phyloP scores from a whole-genome alignment of 2,888 invertebrate species.

The Thyatira batis region DNA sequence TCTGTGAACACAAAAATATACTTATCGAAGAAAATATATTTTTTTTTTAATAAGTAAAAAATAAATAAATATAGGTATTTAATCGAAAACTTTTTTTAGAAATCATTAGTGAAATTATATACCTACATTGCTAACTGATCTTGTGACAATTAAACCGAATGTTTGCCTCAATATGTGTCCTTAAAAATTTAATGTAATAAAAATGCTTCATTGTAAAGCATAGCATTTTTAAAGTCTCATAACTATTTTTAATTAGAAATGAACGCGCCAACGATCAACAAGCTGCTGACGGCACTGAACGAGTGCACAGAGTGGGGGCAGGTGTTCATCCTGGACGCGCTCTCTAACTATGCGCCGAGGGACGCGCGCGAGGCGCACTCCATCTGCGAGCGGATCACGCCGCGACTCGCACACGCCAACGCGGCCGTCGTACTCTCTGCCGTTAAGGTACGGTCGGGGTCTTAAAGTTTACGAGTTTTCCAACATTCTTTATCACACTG shows the following conservation, averaged over 20 bases:
- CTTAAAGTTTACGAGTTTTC: background rate
- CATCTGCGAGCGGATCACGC: conserved; percentile 98
- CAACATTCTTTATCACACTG: too few relatives aligned
- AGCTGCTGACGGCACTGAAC: conserved; percentile 97
- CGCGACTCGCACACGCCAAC: conserved; percentile 98
- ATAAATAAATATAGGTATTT: too few relatives aligned
- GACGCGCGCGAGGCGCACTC: conserved; percentile 99
- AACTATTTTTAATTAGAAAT: conserved; percentile 84
- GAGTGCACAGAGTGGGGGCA: conserved; percentile 99
- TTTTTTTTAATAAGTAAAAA: too few relatives aligned
- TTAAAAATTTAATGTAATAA: too few relatives aligned
- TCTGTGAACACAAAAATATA: too few relatives aligned
- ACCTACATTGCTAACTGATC: too few relatives aligned
- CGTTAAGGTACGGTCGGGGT: conserved; percentile 87
- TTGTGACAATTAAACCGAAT: too few relatives aligned
- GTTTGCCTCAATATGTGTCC: too few relatives aligned
- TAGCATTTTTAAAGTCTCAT: background rate
- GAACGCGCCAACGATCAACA: conserved; percentile 98
- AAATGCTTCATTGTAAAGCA: too few relatives aligned
- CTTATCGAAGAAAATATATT: too few relatives aligned
- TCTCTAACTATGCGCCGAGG: conserved; percentile 97
- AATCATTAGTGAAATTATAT: too few relatives aligned
- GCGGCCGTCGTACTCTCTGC: conserved; percentile 99
- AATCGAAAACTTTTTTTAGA: too few relatives aligned
- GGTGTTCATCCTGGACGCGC: conserved; percentile 98